Evolutionary conservation across 2,113 vertebrate genomes (phyloP).

Genomic region (Mus spicilegus): DNA sequence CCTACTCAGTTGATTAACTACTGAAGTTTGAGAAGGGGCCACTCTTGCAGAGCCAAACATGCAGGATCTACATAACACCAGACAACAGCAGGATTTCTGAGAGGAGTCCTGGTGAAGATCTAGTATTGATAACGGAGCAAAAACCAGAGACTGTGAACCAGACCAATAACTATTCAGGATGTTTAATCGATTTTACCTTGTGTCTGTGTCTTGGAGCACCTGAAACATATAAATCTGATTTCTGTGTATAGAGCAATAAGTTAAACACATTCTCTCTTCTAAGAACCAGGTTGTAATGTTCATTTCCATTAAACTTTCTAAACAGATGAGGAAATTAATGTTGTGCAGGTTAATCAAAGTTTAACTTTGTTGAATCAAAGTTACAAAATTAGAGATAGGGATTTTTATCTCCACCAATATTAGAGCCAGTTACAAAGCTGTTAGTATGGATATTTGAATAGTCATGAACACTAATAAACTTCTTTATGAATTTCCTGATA

Average conservation of each 20-base stretch:
- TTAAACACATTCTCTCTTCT: background rate
- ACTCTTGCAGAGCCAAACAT: background rate
- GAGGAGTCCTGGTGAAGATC: background rate
- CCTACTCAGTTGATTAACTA: background rate
- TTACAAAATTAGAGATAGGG: background rate
- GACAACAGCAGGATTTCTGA: background rate
- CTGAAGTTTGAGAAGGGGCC: background rate
- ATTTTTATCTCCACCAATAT: background rate
- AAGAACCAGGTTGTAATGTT: background rate
- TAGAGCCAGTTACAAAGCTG: background rate
- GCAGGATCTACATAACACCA: background rate
- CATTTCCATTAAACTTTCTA: background rate
- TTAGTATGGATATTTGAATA: background rate
- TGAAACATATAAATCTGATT: background rate
- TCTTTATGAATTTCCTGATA: background rate
- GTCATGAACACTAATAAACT: background rate
- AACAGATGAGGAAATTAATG: background rate
- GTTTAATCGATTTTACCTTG: background rate
- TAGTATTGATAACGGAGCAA: background rate
- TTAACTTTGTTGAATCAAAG: background rate
- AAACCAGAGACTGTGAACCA: background rate
- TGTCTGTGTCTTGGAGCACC: background rate
- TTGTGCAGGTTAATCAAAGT: background rate
- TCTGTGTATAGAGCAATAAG: background rate
- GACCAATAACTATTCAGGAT: background rate